These are phyloP conservation scores for Himalopsyche japonica DNA, from an alignment of 2,888 invertebrate genomes.

Conservation along the genomic window DNA sequence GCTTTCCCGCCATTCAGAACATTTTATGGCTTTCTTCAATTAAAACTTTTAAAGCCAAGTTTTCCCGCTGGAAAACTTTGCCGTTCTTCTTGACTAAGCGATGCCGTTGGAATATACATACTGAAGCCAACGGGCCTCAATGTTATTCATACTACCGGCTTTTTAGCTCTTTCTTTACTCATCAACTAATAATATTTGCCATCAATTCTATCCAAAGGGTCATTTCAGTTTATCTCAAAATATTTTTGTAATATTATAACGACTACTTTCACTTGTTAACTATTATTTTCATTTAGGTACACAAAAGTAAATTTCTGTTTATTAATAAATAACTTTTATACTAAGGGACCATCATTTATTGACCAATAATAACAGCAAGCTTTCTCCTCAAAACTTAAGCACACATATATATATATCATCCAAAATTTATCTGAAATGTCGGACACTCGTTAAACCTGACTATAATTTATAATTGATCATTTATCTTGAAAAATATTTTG, in stretches of 20 bases:
- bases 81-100: not conserved
- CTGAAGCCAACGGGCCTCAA: not conserved
- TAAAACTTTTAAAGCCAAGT: not conserved
- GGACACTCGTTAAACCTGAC: not conserved
- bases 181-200: not conserved
- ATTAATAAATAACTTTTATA: too few species aligned
- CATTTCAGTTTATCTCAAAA: too few species aligned
- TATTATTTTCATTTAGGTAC: too few species aligned
- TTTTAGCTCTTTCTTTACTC: not conserved
- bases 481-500: not conserved
- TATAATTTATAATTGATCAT: not conserved
- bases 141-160: not conserved
- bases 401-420: too few species aligned
- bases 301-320: too few species aligned
- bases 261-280: too few species aligned
- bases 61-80: not conserved
- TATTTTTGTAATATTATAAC: too few species aligned
- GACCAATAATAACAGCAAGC: too few species aligned
- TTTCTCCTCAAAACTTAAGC: too few species aligned
- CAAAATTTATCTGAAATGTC: not conserved
- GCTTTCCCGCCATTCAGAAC: not conserved
- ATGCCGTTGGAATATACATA: not conserved
- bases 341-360: too few species aligned
- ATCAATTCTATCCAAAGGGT: not conserved
- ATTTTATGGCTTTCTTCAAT: not conserved